Evolutionary conservation across 2,888 invertebrate species (phyloP).

Genomic region (Drosophila buzzatii): DNA sequence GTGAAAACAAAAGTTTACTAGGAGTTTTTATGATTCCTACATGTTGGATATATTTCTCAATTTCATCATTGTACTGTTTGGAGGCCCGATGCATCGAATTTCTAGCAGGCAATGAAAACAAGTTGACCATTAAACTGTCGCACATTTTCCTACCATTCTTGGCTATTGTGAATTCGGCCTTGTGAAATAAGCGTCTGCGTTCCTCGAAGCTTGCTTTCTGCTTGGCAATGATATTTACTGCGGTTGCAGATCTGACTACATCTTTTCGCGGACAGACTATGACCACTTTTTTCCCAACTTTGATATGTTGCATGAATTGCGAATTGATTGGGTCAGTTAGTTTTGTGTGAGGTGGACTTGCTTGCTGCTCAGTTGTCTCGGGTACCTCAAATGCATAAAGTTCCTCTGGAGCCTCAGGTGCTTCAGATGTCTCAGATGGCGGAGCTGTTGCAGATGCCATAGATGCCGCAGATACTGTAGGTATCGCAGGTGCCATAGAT

Average conservation of each 20-base stretch:
- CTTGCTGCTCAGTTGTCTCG: neutral
- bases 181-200: constrained; percentile 40
- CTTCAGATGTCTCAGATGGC: no score
- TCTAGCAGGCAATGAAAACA: neutral
- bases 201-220: constrained; percentile 31
- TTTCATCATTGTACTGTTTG: neutral
- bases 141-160: constrained; percentile 15
- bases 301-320: neutral
- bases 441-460: no score
- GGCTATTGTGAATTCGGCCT: constrained; percentile 58
- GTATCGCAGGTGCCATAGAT: no score
- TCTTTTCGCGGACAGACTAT: neutral
- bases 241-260: rapidly evolving
- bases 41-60: neutral
- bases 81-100: neutral
- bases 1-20: no score
- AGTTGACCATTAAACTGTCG: neutral
- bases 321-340: neutral
- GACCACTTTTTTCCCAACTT: neutral
- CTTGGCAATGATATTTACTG: neutral
- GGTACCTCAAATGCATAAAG: no score
- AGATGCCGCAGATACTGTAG: no score
- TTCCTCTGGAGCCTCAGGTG: neutral
- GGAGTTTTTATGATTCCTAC: neutral
- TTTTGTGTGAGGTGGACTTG: neutral